Conservation (phyloP, 2,113 vertebrate species). For the Lasiurus cinereus region DNA sequence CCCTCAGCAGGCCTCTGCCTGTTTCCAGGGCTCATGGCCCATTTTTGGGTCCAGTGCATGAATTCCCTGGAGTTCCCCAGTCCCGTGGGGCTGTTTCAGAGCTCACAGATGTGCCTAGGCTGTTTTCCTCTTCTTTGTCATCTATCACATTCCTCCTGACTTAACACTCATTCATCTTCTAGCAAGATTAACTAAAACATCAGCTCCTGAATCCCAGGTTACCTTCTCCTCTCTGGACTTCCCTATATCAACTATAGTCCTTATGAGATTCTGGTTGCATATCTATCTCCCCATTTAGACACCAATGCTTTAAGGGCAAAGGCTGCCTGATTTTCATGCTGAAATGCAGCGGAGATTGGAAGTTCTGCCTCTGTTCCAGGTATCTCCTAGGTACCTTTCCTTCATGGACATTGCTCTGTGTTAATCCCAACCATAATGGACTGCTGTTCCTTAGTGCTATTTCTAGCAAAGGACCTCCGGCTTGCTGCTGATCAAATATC, state of each 20-base stretch:
- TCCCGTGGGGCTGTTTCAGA: neutral
- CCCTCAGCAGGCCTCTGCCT: too few species aligned
- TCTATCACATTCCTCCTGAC: neutral
- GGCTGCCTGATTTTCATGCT: neutral
- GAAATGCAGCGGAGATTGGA: neutral
- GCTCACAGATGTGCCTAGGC: neutral
- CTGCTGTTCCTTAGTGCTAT: neutral
- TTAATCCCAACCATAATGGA: neutral
- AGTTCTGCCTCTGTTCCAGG: neutral
- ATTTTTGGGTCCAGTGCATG: fast-evolving
- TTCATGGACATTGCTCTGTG: neutral
- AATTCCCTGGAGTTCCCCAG: neutral
- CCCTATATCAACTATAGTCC: neutral
- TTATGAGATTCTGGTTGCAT: neutral
- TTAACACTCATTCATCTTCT: neutral
- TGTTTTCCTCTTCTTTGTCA: neutral
- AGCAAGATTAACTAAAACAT: neutral
- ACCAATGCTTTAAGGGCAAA: neutral
- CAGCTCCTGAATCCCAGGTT: neutral
- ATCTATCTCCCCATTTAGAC: neutral
- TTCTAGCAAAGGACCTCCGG: neutral
- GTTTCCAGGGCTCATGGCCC: neutral
- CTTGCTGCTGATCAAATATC: neutral
- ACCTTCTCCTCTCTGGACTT: neutral
- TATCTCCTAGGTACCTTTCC: neutral